Evolutionary conservation across 1,140 invertebrate species (phyloP), one percentile per base, ranked within the genome.

Genomic region (Bombus superbus): DNA sequence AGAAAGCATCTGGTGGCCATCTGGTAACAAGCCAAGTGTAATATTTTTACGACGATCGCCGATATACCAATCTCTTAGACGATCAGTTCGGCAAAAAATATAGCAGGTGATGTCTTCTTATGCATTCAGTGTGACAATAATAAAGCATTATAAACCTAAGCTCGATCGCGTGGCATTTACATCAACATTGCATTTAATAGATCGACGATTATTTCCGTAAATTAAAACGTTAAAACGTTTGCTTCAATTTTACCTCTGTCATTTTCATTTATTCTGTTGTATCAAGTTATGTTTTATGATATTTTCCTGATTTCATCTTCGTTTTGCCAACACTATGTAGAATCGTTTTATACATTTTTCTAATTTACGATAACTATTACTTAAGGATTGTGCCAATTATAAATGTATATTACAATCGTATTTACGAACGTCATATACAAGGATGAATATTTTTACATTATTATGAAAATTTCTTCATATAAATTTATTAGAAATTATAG

Each of bases 31-130:
- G 59, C 81, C 35, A 86, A 84, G 40, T 18, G 81, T 81, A 78
- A 89, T 90, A 89, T 87, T 90, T 89, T 89, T 87, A 68, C 59
- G 81, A 73, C 57, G 64, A 71, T 84, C 72, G 64, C 62, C 62
- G 69, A 73, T 85, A 79, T 71, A 87, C 81, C 83, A 68, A 89
- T 85, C 77, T 84, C 38, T 38, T 32, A 10, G 40, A 11, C 64
- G 57, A 83, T 75, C 53, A 28, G 40, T 74, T n/a, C 35, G 44
- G n/a, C 28, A n/a, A 76, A 76, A 69, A 77, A 22, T 83, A 59
- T 35, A 81, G 68, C 88, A 89, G 79, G 64, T 78, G 87, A 84
- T 66, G 42, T 35, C 47, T 35, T 57, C 13, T 81, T 15, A 28
- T 10, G 32, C 22, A n/a, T 32, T 28, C n/a, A 28, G 25, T 25